Conservation (phyloP, 2,888 invertebrate species). For the Drosophila affinis region DNA sequence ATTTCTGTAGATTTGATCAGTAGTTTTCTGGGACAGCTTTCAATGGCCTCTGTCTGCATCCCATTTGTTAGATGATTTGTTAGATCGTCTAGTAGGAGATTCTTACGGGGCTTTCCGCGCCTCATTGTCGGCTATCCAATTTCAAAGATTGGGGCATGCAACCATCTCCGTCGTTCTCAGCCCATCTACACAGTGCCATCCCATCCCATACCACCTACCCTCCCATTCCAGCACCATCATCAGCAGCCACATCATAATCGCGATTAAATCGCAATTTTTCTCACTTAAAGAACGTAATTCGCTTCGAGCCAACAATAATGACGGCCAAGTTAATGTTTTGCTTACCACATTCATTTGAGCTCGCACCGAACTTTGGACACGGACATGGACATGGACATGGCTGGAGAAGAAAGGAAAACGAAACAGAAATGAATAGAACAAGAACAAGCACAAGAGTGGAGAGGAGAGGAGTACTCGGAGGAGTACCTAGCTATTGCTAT, state of each 20-base stretch:
- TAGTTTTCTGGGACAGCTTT: not conserved
- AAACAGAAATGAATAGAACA: slow-evolving; percentile 34
- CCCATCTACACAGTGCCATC: not conserved
- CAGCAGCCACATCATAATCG: slow-evolving; percentile 54
- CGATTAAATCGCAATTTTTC: slow-evolving; percentile 80
- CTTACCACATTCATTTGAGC: slow-evolving; percentile 58
- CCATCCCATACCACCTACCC: slow-evolving; percentile 1
- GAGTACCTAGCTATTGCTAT: not conserved
- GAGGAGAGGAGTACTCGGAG: not conserved
- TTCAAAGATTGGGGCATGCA: not conserved
- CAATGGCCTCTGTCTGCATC: not conserved
- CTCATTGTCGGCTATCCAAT: not conserved
- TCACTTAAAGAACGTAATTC: slow-evolving; percentile 63
- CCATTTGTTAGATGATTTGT: not conserved
- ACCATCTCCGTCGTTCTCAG: not conserved
- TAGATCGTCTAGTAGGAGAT: not conserved
- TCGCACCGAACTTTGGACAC: slow-evolving; percentile 50
- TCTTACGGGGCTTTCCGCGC: not conserved
- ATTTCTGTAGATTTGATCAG: too few relatives aligned
- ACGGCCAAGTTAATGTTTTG: slow-evolving; percentile 54
- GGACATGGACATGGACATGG: slow-evolving; percentile 56
- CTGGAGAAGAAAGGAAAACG: slow-evolving; percentile 27
- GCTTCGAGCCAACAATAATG: slow-evolving; percentile 42
- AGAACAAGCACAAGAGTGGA: not conserved
- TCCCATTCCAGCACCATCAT: slow-evolving; percentile 8